These are phyloP conservation scores for Hydrozoanthus tunicans DNA, from an alignment of 64 coral and sea anemone genomes.

Conservation along the genomic window DNA sequence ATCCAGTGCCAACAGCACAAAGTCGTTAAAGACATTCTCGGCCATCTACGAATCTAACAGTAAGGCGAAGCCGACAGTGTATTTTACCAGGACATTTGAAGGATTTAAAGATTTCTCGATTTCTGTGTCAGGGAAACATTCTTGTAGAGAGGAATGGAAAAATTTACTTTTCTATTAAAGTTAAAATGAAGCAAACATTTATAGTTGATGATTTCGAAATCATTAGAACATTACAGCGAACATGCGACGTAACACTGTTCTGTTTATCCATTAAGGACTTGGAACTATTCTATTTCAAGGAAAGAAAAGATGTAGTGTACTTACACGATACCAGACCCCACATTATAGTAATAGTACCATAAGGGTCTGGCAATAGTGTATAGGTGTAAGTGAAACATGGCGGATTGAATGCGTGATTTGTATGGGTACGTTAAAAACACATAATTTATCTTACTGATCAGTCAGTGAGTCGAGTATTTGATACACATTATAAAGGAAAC, in stretches of 20 bases:
- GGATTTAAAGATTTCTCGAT: neutral
- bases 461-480: neutral
- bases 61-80: neutral
- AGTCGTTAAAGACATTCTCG: too few relatives aligned
- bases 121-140: neutral
- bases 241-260: too few relatives aligned
- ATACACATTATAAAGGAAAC: neutral
- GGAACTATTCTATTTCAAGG: neutral
- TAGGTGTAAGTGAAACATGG: neutral
- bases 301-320: conserved; percentile 16
- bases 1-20: too few relatives aligned
- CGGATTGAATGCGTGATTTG: conserved; percentile 1
- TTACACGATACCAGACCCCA: neutral
- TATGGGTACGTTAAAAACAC: neutral
- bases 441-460: neutral
- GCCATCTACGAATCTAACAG: too few relatives aligned
- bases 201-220: too few relatives aligned
- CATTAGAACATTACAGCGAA: too few relatives aligned
- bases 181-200: too few relatives aligned
- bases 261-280: neutral
- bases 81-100: neutral
- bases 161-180: too few relatives aligned
- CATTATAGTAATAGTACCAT: neutral
- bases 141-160: neutral
- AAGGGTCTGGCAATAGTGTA: neutral